These are phyloP conservation scores for Norana najaformis DNA, from an alignment of 2,888 invertebrate species.

Conservation along the genomic window DNA sequence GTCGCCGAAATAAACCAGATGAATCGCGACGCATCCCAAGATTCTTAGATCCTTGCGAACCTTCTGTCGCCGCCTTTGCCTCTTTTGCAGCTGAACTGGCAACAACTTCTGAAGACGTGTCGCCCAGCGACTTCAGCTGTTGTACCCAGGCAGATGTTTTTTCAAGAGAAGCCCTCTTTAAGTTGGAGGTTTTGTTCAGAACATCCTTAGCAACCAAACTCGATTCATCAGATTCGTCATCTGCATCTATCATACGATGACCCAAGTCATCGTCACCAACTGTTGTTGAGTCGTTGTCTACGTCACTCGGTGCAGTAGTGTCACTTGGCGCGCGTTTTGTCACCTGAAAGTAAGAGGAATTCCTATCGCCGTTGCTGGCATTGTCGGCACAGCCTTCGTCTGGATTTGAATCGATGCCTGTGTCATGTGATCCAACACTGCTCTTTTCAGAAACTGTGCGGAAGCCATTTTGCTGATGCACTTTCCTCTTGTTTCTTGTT, in stretches of 20 bases:
- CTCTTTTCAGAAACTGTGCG: constrained; percentile 27
- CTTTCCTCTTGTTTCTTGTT: constrained; percentile 46
- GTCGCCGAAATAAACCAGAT: neutral
- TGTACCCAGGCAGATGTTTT: constrained; percentile 15
- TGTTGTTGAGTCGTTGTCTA: neutral
- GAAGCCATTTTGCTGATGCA: constrained; percentile 1
- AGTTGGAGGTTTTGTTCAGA: neutral
- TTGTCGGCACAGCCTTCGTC: neutral
- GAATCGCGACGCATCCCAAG: neutral
- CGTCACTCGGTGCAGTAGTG: neutral
- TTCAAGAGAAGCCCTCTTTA: neutral
- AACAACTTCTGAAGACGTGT: neutral
- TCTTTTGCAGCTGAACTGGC: neutral
- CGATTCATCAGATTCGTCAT: neutral
- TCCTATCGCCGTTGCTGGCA: neutral
- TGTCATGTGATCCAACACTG: constrained; percentile 35
- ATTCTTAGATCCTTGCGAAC: neutral
- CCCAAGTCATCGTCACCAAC: neutral
- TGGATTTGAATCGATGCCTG: constrained; percentile 28
- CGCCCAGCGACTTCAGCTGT: neutral
- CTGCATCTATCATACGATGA: neutral
- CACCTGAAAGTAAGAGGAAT: neutral
- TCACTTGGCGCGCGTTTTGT: neutral
- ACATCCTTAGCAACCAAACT: neutral
- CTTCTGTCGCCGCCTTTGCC: neutral